Conservation (phyloP, 2,888 invertebrate species). For the Drosophila niveifrons region DNA sequence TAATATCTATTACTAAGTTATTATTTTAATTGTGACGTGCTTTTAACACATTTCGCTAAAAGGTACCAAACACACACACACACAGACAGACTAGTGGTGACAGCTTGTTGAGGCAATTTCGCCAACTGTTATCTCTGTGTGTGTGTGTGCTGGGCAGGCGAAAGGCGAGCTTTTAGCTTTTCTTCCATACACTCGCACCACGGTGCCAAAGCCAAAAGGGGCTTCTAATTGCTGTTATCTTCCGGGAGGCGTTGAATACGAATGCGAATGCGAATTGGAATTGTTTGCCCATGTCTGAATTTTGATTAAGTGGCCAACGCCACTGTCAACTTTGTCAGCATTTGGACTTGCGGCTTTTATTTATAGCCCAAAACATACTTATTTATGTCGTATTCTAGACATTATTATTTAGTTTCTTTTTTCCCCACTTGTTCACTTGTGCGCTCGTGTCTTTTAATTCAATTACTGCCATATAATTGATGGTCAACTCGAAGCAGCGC, state of each 20-base stretch:
- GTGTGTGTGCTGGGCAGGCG: too few species aligned
- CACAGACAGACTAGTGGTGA: constrained; percentile 8
- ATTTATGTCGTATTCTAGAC: constrained; percentile 58
- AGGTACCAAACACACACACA: constrained; percentile 34
- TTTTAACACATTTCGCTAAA: constrained; percentile 64
- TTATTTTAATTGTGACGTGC: constrained; percentile 76
- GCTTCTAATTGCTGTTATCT: constrained; percentile 70
- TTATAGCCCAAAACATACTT: constrained; percentile 52
- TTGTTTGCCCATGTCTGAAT: constrained; percentile 77
- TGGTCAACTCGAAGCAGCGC: constrained; percentile 62
- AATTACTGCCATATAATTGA: constrained; percentile 68
- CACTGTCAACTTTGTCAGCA: constrained; percentile 49
- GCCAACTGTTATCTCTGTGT: constrained; percentile 52
- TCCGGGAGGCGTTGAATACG: constrained; percentile 35
- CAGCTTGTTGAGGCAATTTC: constrained; percentile 70
- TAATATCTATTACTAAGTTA: constrained; percentile 78
- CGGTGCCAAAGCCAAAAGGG: background rate
- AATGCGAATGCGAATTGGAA: constrained; percentile 46
- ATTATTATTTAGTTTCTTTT: constrained; percentile 7
- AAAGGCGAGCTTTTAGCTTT: constrained; percentile 67
- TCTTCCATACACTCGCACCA: constrained; percentile 22
- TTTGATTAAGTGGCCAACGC: constrained; percentile 78
- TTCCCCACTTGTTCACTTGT: background rate
- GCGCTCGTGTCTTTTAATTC: constrained; percentile 8
- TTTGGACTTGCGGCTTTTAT: constrained; percentile 56